phyloP scores from a whole-genome alignment of 2,113 vertebrate genomes.

The Coptodon bakossiorum region DNA sequence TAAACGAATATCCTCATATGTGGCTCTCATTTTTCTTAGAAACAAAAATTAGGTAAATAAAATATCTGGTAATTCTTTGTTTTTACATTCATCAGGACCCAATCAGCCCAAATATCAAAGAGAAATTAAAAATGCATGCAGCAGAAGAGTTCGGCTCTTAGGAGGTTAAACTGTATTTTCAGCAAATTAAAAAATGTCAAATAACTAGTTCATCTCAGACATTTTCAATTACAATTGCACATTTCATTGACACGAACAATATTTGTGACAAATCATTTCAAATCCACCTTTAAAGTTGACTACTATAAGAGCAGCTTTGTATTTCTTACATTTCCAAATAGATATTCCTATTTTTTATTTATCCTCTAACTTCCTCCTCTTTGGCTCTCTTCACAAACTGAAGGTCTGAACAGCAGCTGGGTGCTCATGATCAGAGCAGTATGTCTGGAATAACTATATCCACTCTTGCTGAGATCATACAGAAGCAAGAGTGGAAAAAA shows the following conservation, averaged over 20 bases:
- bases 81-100: no score
- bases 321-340: neutral
- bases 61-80: no score
- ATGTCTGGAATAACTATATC: neutral
- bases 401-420: neutral
- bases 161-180: neutral
- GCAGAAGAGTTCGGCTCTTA: no score
- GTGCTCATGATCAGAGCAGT: neutral
- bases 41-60: no score
- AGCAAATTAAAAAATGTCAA: neutral
- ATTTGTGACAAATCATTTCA: neutral
- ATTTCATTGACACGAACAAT: neutral
- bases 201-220: accelerated
- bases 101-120: no score
- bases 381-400: neutral
- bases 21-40: no score
- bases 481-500: neutral
- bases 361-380: neutral
- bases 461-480: accelerated
- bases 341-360: neutral
- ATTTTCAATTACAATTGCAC: neutral
- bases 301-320: accelerated
- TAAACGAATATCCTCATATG: no score
- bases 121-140: no score
- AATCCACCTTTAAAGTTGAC: neutral